phyloP scores from a whole-genome alignment of 2,888 invertebrate genomes.

The Rhodophaea formosa region DNA sequence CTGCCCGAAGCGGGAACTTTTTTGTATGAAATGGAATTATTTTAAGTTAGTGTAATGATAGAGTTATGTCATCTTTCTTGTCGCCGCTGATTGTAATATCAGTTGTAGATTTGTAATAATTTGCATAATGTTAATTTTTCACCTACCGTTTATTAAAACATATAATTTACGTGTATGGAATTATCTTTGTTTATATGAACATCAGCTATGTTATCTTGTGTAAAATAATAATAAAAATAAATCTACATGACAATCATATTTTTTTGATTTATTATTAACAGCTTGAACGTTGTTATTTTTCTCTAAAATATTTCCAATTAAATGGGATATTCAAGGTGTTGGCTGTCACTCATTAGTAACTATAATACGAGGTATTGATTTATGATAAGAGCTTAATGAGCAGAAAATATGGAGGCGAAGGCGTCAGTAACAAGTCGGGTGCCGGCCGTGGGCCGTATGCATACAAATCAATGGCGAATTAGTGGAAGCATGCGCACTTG shows the following conservation, averaged over 20 bases:
- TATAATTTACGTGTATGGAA: neutral
- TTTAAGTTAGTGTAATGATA: constrained; percentile 29
- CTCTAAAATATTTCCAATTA: neutral
- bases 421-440: constrained; percentile 27
- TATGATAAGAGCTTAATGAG: constrained; percentile 31
- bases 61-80: neutral
- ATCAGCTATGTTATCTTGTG: neutral
- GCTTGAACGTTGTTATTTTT: neutral
- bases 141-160: neutral
- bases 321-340: constrained; percentile 27
- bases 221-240: constrained; percentile 6
- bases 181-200: neutral
- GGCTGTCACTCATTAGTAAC: constrained; percentile 17
- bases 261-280: neutral
- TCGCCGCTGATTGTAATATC: constrained; percentile 4
- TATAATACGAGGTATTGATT: constrained; percentile 22
- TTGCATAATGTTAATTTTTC: constrained; percentile 10
- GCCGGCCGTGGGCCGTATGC: constrained; percentile 36
- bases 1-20: constrained; percentile 68
- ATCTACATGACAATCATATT: neutral
- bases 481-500: constrained; percentile 56
- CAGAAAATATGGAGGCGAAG: constrained; percentile 20
- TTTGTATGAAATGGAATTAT: constrained; percentile 72
- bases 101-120: constrained; percentile 12
- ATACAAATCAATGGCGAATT: constrained; percentile 48